Evolutionary conservation across 2,113 vertebrate genomes (phyloP).

Genomic region (Probosciger aterrimus): DNA sequence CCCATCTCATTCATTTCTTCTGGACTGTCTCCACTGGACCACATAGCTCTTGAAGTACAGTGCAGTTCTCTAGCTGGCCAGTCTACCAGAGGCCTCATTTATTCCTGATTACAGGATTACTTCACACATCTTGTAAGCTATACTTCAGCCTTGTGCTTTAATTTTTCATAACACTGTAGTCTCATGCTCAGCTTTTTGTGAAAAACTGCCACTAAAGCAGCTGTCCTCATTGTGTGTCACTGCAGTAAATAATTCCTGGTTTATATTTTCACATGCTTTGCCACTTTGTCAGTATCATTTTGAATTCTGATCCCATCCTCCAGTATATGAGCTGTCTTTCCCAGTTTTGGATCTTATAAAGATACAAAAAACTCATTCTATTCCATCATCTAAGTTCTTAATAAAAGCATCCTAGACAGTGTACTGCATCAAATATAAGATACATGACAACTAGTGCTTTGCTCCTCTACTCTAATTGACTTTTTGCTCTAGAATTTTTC

Average conservation of each 20-base stretch:
- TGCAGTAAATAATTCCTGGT: background rate
- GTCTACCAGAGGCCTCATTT: background rate
- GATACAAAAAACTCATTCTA: background rate
- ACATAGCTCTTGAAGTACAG: background rate
- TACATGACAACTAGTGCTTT: background rate
- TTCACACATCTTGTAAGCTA: background rate
- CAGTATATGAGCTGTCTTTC: background rate
- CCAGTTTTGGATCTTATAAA: background rate
- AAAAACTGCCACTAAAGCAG: background rate
- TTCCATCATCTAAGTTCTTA: background rate
- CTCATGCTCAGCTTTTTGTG: background rate
- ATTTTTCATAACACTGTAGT: background rate
- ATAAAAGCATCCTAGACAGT: background rate
- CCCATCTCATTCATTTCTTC: background rate
- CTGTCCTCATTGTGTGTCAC: background rate
- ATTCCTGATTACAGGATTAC: background rate
- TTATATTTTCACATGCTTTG: background rate
- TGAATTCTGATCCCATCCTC: background rate
- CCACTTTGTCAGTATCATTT: background rate
- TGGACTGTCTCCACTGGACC: background rate
- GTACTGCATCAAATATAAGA: background rate
- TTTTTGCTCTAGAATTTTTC: slow-evolving; percentile 22
- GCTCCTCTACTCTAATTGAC: background rate
- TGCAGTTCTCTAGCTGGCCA: background rate
- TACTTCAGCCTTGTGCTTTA: background rate